A percentile compares a stretch with the other conserved stretches of the same genome.
Evolutionary conservation across 2,888 invertebrate genomes (phyloP).

Genomic region (Leucoptera coffeella): DNA sequence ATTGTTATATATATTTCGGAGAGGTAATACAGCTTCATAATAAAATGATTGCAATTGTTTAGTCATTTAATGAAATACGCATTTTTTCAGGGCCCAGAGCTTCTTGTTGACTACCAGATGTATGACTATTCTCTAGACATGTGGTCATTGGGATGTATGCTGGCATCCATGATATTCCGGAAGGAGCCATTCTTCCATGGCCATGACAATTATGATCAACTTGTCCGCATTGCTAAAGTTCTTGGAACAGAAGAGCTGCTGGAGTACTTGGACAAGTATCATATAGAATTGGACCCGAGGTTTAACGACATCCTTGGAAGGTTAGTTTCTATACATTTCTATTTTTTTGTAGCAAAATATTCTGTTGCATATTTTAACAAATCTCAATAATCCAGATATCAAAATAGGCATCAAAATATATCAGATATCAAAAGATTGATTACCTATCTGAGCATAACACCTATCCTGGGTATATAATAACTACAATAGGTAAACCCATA

Average conservation of each 20-base stretch:
- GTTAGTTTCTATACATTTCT: constrained; percentile 50
- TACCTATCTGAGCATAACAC: too few species aligned
- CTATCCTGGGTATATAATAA: constrained; percentile 8
- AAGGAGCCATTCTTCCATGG: constrained; percentile 99
- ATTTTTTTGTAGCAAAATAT: too few species aligned
- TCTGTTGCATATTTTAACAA: too few species aligned
- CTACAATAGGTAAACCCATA: constrained; percentile 1
- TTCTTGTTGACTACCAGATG: constrained; percentile 99
- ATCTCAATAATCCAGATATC: too few species aligned
- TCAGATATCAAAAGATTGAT: too few species aligned
- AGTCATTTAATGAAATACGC: not conserved
- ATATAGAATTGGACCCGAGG: constrained; percentile 98
- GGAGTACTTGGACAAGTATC: constrained; percentile 99
- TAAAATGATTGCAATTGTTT: not conserved
- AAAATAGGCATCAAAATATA: too few species aligned
- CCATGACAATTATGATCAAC: constrained; percentile 99
- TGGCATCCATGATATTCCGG: constrained; percentile 99
- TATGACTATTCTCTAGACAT: constrained; percentile 99
- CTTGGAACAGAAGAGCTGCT: constrained; percentile 98
- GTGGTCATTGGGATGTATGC: constrained; percentile 99
- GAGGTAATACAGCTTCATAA: not conserved
- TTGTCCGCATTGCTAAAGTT: constrained; percentile 98
- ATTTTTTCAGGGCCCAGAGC: constrained; percentile 75
- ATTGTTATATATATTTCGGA: too few species aligned
- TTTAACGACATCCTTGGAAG: constrained; percentile 98